These are phyloP conservation scores for Ciconia stormi DNA, from an alignment of 2,113 vertebrate species.

Conservation along the genomic window DNA sequence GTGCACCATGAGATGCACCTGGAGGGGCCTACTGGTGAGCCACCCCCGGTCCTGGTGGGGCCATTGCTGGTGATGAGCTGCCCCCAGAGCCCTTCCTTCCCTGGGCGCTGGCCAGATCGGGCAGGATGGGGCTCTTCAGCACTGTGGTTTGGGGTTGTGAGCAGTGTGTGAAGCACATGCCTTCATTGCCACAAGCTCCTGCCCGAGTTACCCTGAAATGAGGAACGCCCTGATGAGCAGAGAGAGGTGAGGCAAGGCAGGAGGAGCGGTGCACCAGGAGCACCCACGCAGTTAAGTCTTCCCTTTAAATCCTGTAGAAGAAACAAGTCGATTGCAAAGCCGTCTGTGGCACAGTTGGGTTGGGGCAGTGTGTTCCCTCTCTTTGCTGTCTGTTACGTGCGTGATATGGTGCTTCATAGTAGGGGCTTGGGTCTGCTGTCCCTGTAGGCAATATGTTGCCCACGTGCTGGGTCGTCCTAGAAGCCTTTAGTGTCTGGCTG, in stretches of 20 bases:
- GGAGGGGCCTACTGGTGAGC: background rate
- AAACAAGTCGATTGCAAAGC: background rate
- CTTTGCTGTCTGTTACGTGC: background rate
- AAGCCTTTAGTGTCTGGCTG: background rate
- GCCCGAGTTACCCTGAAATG: accelerated
- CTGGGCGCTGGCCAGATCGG: accelerated
- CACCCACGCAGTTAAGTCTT: background rate
- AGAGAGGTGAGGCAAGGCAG: background rate
- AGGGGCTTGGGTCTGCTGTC: background rate
- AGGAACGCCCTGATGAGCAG: accelerated
- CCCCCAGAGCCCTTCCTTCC: accelerated
- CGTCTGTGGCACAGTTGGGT: background rate
- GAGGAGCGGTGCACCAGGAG: accelerated
- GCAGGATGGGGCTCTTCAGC: accelerated
- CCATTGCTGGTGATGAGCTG: background rate
- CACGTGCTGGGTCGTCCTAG: accelerated
- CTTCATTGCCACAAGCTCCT: accelerated
- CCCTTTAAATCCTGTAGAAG: background rate
- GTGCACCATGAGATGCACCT: background rate
- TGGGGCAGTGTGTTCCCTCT: accelerated
- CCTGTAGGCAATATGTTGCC: accelerated
- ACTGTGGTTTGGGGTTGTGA: accelerated
- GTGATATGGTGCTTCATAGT: background rate
- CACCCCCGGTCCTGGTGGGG: background rate
- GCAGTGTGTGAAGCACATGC: accelerated